Percentiles rank a stretch among this genome's conserved stretches.
phyloP scores from a whole-genome alignment of 1,140 invertebrate genomes.

The Orchesella cincta region DNA sequence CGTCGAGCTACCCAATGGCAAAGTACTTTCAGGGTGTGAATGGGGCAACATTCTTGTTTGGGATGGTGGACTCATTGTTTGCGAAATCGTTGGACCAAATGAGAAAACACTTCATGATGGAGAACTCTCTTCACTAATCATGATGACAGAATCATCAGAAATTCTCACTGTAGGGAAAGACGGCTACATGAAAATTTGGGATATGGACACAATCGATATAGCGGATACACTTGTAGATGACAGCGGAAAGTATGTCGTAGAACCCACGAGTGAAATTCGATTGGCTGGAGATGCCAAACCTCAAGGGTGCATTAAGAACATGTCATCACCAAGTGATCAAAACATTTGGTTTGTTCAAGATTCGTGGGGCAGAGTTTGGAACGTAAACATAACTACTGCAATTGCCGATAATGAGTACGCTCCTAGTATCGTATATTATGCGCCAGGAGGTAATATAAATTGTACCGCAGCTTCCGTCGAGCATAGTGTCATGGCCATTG shows the following conservation, averaged over 20 bases:
- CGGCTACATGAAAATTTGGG: constrained; percentile 81
- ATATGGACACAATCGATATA: constrained; percentile 80
- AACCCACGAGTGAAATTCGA: constrained; percentile 76
- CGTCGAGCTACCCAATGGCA: constrained; percentile 81
- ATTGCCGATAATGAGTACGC: constrained; percentile 48
- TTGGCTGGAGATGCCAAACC: constrained; percentile 55
- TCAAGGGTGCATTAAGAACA: constrained; percentile 49
- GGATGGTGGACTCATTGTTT: constrained; percentile 81
- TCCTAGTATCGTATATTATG: constrained; percentile 68
- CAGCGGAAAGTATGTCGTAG: constrained; percentile 74
- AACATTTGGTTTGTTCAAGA: constrained; percentile 28
- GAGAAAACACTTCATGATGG: constrained; percentile 72
- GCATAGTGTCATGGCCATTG: constrained; percentile 68
- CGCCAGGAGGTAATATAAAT: constrained; percentile 69
- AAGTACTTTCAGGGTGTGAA: constrained; percentile 79
- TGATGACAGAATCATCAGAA: constrained; percentile 65
- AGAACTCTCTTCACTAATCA: constrained; percentile 69
- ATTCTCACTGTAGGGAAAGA: constrained; percentile 70
- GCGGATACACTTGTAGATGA: constrained; percentile 73
- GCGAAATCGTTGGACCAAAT: constrained; percentile 71
- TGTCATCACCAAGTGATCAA: neutral
- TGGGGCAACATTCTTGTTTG: constrained; percentile 89
- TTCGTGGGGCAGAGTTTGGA: constrained; percentile 39
- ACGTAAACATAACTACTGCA: constrained; percentile 26
- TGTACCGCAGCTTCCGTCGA: constrained; percentile 68